A percentile compares a stretch with the other conserved stretches of the same genome.
phyloP scores from a whole-genome alignment of 1,140 invertebrate genomes.

The Macrobrachium rosenbergii region DNA sequence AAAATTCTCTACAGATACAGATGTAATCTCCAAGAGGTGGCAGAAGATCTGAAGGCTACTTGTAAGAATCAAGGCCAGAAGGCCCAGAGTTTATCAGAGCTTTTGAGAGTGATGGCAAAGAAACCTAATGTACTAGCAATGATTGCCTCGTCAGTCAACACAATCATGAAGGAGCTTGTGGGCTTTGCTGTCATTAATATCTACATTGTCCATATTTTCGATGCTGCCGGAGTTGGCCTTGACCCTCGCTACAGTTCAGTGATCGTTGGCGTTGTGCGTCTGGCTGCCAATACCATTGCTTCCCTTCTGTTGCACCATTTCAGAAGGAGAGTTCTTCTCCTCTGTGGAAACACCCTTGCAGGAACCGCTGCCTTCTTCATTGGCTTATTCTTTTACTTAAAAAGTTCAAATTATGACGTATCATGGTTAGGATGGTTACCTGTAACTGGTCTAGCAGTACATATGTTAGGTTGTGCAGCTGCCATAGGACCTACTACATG shows the following conservation, averaged over 20 bases:
- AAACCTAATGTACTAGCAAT: background rate
- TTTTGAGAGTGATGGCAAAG: too few relatives aligned
- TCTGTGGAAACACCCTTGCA: background rate
- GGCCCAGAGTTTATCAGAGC: too few relatives aligned
- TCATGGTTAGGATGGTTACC: background rate
- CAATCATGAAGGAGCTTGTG: background rate
- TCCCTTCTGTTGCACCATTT: constrained; percentile 9
- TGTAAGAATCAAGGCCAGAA: background rate
- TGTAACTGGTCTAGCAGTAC: background rate
- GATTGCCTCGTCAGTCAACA: too few relatives aligned
- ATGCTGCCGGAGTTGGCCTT: background rate
- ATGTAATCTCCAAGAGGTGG: background rate
- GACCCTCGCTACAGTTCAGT: background rate
- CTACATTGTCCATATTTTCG: constrained; percentile 19
- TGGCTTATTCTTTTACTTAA: constrained; percentile 10
- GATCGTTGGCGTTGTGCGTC: background rate
- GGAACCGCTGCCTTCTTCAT: background rate
- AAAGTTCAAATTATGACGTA: background rate
- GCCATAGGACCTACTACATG: constrained; percentile 10
- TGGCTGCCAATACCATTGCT: background rate
- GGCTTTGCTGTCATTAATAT: background rate
- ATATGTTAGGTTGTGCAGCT: background rate
- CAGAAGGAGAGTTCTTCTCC: background rate
- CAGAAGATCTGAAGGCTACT: background rate
- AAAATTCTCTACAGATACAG: background rate